Conservation (phyloP, 1,140 invertebrate genomes). For the Goniozus legneri region DNA sequence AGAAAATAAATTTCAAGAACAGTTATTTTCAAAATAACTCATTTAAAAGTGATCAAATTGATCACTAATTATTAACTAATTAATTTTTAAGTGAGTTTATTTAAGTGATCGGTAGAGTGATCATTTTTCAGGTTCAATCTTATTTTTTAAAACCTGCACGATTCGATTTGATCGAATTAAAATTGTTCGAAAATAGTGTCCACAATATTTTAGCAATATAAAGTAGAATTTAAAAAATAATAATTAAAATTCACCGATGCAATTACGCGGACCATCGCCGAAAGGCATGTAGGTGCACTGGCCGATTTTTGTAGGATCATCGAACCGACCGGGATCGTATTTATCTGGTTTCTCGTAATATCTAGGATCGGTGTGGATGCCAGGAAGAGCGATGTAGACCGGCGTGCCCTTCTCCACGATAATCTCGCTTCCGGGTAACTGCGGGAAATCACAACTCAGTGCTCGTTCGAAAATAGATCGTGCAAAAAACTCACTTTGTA, state of each 20-base stretch:
- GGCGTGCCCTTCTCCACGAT: conserved; percentile 42
- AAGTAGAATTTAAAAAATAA: not conserved
- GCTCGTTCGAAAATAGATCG: not conserved
- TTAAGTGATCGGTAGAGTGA: too few species aligned
- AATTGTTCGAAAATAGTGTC: too few species aligned
- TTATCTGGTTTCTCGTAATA: conserved; percentile 46
- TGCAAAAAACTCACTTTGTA: conserved; percentile 31
- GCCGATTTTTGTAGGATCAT: conserved; percentile 35
- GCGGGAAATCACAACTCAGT: not conserved
- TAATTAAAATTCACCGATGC: conserved; percentile 26
- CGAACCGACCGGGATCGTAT: conserved; percentile 55
- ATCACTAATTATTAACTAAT: too few species aligned
- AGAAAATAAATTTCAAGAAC: not conserved
- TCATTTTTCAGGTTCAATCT: too few species aligned
- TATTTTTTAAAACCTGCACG: too few species aligned
- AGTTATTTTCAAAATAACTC: too few species aligned
- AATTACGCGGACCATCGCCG: conserved; percentile 35
- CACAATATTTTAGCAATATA: too few species aligned
- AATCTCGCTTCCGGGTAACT: conserved; percentile 42
- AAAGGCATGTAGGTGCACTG: conserved; percentile 32
- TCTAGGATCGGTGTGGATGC: conserved; percentile 48
- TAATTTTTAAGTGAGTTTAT: too few species aligned
- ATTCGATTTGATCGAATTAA: too few species aligned
- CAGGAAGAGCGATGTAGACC: conserved; percentile 26
- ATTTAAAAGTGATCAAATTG: too few species aligned